Evolutionary conservation across 2,888 invertebrate genomes (phyloP), one percentile per base, ranked within the genome.

Genomic region (Cenopis cana): DNA sequence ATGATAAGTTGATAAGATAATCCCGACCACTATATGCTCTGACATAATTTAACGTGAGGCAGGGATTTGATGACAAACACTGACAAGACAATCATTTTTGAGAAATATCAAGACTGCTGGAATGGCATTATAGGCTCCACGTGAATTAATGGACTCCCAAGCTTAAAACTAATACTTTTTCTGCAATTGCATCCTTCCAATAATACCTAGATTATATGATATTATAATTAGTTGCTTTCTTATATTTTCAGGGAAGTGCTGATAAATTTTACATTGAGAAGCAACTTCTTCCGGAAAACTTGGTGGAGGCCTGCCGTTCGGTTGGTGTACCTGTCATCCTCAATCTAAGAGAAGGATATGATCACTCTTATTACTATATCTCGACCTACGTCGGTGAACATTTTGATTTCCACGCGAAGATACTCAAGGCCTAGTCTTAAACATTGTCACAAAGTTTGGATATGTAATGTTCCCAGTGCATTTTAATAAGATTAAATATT

Each of bases 341-440:
- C 17, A 95, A 97, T 77, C 92, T 95, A 82, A 94, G 97, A 11
- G 96, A 97, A 76, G 98, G 97, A 17, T 99, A 99, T 84, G 98
- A 99, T 87, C 99, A 99, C 90, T 96, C 98, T 59, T 99, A 99
- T 84, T 99, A 95, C 84, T 99, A 98, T 84, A 97, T 99, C 76
- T 94, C 98, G 0, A 95, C 98, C 0, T 99, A 98, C 87, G 96
- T 99, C 66, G 97, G 95, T 54, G 98, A 99, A 84, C 99, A 99
- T 85, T 95, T 99, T 73, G 95, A 95, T 70, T 98, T 98, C 88
- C 99, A 99, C 88, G 95, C 96, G 3, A 96, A 97, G 83, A 95
- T 95, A 85, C 94, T 98, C 18, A 95, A 95, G 76, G 89, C 89
- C 46, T 92, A 88, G 82, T 54, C 68, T 59, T 12, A 24, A 56